Base-by-base conservation (phyloP, 2,797 vertebrate species). In the Phylloscopus collybita region DNA sequence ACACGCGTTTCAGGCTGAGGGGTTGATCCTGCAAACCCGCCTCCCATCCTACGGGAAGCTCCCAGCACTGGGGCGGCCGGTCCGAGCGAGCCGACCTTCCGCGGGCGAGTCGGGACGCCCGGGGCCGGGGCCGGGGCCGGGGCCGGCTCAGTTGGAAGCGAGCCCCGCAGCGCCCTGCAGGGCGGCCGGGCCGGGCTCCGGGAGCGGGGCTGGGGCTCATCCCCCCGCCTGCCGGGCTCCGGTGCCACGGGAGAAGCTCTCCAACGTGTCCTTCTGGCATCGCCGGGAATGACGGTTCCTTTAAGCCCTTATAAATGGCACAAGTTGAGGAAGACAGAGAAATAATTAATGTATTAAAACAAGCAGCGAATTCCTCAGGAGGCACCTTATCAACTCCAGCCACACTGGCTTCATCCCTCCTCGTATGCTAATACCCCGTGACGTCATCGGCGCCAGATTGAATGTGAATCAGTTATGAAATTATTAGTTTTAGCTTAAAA, bases 331-430 rank as follows among this genome's bases (percentile, higher is more conserved):
- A 95, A 97, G 96, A 95, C 95, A 60, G 96, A 90, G 95, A 97
- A 98, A 98, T 98, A 98, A 98, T 98, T 97, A 98, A 97, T 97
- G 97, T 96, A 98, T 98, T 98, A 97, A 97, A 98, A 98, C 95
- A 95, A 98, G 96, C 97, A 20, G 90, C 79, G 96, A 97, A 97
- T 98, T 98, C 97, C 98, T 98, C 97, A 88, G 91, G 92, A 97
- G 97, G 97, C 97, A 96, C 97, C 97, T 98, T 98, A 98, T 98
- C 98, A 91, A 95, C 95, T 92, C 95, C 90, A 89, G 95, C 97
- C 98, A 98, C 97, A 96, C 97, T 94, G 97, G 95, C 96, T 97
- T 95, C 94, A 88, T 96, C 97, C 95, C 89, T 97, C 95, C 97
- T 97, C 90, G 93, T 97, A 97, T 97, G 97, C 96, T 98, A 98